Conservation (phyloP, 2,797 vertebrate species). For the Gila robusta region DNA sequence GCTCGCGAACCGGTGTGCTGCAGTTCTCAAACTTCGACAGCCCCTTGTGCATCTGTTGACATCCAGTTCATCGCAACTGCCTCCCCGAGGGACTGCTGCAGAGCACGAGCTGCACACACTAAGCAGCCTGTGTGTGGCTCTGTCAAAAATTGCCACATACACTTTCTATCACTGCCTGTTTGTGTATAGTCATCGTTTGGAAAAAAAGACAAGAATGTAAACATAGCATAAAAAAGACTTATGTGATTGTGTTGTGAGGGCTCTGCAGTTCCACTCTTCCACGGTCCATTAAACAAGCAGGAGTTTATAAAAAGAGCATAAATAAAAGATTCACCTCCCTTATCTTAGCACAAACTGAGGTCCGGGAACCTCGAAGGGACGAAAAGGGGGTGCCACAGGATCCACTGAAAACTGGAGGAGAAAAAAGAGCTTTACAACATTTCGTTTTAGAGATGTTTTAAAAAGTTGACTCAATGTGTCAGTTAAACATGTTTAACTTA, state of each 20-base stretch:
- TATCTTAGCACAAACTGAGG: not conserved
- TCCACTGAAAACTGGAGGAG: not conserved
- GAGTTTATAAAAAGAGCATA: slow-evolving; percentile 6
- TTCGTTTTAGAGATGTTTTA: not conserved
- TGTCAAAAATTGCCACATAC: not conserved
- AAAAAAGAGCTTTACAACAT: not conserved
- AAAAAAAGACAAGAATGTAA: slow-evolving; percentile 24
- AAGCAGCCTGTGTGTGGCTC: slow-evolving; percentile 16
- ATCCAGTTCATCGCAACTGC: slow-evolving; percentile 25
- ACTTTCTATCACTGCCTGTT: slow-evolving; percentile 3
- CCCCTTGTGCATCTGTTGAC: slow-evolving; percentile 45
- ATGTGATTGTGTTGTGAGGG: not conserved
- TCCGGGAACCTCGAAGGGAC: too few relatives aligned
- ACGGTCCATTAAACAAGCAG: not conserved
- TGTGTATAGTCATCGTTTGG: slow-evolving; percentile 21
- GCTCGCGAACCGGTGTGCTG: slow-evolving; percentile 63
- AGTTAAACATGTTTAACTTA: not conserved
- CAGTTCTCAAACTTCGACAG: slow-evolving; percentile 48
- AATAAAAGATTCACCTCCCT: slow-evolving; percentile 19
- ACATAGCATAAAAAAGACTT: slow-evolving; percentile 22
- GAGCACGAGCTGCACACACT: not conserved
- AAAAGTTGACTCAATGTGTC: not conserved
- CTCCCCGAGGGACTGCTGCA: slow-evolving; percentile 7
- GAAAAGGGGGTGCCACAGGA: not conserved
- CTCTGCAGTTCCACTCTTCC: slow-evolving; percentile 13